These are phyloP conservation scores for Microcaecilia unicolor DNA, from an alignment of 2,797 vertebrate genomes.

Conservation along the genomic window DNA sequence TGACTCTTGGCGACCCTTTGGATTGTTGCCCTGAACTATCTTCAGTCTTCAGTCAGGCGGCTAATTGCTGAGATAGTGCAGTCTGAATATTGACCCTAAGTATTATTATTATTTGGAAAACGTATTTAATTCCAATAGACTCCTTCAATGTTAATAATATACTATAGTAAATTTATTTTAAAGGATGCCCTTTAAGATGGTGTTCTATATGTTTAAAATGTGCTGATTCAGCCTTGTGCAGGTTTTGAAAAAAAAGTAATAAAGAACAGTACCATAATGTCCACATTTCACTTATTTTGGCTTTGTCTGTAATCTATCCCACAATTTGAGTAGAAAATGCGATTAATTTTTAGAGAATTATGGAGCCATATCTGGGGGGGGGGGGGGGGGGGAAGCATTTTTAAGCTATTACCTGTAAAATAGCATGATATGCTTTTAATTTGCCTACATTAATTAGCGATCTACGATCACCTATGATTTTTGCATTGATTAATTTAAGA, in stretches of 20 bases:
- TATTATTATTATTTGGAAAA: too few relatives aligned
- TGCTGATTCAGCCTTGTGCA: conserved; percentile 55
- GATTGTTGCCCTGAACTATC: too few relatives aligned
- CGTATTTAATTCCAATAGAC: too few relatives aligned
- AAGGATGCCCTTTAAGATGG: conserved; percentile 24
- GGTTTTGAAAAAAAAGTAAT: conserved; percentile 66
- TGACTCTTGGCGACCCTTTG: too few relatives aligned
- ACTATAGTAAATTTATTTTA: conserved; percentile 36
- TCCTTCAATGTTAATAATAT: too few relatives aligned
- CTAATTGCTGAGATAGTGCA: too few relatives aligned
- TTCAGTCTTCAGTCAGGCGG: too few relatives aligned
- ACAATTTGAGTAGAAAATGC: conserved; percentile 47
- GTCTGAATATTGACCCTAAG: too few relatives aligned
- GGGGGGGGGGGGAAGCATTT: conserved; percentile 78
- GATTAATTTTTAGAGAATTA: conserved; percentile 81
- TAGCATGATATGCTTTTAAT: conserved; percentile 56
- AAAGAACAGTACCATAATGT: conserved; percentile 69
- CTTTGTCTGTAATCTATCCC: conserved; percentile 73
- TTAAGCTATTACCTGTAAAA: conserved; percentile 61
- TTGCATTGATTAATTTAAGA: conserved; percentile 40
- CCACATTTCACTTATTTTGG: conserved; percentile 65
- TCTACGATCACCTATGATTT: conserved; percentile 54
- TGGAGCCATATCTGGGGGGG: conserved; percentile 73
- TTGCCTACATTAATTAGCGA: conserved; percentile 59
- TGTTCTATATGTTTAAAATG: conserved; percentile 48